These are phyloP conservation scores for Sebastes cheni DNA, from an alignment of 2,797 vertebrate genomes.

Conservation along the genomic window DNA sequence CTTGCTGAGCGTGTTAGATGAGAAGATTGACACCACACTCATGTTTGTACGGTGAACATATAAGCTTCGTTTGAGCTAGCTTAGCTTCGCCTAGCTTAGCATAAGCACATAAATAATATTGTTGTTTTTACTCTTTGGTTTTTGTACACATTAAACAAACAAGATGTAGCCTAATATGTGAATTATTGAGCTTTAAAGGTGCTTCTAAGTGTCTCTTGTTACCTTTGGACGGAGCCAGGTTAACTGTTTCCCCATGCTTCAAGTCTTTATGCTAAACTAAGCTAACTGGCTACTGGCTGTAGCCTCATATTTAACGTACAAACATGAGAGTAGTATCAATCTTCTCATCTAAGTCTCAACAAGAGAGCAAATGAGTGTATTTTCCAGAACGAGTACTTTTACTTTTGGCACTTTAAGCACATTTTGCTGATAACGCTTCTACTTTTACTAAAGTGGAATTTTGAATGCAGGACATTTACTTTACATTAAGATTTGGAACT, in stretches of 20 bases:
- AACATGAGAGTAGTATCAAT: no score
- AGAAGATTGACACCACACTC: no score
- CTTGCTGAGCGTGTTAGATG: not conserved
- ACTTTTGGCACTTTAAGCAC: not conserved
- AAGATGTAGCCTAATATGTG: not conserved
- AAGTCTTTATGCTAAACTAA: no score
- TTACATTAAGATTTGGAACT: no score
- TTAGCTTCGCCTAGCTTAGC: not conserved
- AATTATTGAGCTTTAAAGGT: not conserved
- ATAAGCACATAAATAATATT: no score
- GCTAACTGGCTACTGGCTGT: fast-evolving
- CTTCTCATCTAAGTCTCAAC: no score
- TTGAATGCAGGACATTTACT: no score
- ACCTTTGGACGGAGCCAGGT: fast-evolving
- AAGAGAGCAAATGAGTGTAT: no score
- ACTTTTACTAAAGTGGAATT: not conserved
- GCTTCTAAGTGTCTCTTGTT: not conserved
- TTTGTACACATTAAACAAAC: not conserved
- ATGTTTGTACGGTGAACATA: fast-evolving
- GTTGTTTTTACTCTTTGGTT: no score
- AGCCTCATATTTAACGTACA: no score
- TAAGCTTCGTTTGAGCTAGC: not conserved
- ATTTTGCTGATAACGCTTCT: not conserved
- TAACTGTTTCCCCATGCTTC: no score
- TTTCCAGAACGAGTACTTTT: no score